Conservation (phyloP, 2,113 vertebrate genomes). For the Anoura caudifer region DNA sequence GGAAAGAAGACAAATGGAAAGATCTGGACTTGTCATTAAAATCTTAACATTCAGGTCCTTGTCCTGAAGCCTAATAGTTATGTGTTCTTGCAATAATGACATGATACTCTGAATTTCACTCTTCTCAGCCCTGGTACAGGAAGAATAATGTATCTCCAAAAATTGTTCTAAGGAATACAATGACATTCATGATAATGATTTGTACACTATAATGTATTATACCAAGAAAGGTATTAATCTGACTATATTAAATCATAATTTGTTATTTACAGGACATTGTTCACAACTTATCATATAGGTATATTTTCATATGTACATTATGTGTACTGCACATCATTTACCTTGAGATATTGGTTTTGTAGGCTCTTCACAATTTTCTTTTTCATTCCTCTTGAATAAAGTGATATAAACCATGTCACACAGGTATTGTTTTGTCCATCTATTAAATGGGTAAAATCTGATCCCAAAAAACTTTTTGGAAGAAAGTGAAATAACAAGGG, state of each 20-base stretch:
- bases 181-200: not conserved
- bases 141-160: not conserved
- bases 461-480: not conserved
- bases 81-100: not conserved
- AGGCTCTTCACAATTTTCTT: not conserved
- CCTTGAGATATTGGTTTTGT: not conserved
- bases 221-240: not conserved
- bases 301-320: not conserved
- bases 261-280: not conserved
- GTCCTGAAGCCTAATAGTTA: not conserved
- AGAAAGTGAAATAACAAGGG: not conserved
- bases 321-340: not conserved
- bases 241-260: not conserved
- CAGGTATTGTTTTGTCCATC: not conserved
- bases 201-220: not conserved
- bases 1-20: not conserved
- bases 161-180: not conserved
- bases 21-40: not conserved
- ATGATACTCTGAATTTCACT: not conserved
- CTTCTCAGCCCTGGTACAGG: not conserved
- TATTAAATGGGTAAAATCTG: not conserved
- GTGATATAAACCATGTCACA: not conserved
- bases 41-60: not conserved
- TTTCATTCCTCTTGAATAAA: conserved; percentile 3
- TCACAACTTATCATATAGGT: not conserved